Evolutionary conservation across 2,888 invertebrate genomes (phyloP), one percentile per base, ranked within the genome.

Genomic region (Cryptocephalus primarius): DNA sequence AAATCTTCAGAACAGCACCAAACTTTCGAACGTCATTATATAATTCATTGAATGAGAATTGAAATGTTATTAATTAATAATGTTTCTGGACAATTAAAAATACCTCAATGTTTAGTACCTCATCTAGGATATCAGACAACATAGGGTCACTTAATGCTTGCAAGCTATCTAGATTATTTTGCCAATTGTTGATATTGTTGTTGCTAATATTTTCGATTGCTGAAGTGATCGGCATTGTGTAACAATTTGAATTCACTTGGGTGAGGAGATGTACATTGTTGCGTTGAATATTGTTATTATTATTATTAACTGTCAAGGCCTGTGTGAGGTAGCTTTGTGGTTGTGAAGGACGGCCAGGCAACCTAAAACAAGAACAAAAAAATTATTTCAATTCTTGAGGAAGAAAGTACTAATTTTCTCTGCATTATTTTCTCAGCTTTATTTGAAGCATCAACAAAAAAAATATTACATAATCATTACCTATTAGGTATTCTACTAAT

Each of bases 81-180:
- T 22, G 6, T 22, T 22, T 4, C 22, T 22, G 6, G 22, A 22
- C 22, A 22, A 22, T 22, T 22, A 22, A 22, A 22, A 22, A 22
- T 22, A 22, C 22, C 22, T 22, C 60, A 47, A 62, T 57, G 52
- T 64, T 63, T 43, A 62, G 61, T 51, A 64, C 56, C 60, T 67
- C 52, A 72, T 93, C 90, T 56, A 93, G 71, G 57, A 93, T 82
- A 60, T 87, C 86, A 3, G 89, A 88, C 44, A 93, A 74, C 50
- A 85, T 76, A 43, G 82, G 80, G 70, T 88, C 88, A 46, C 44
- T 36, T n/a, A 12, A 50, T 32, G 50, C 48, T 60, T 68, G 71
- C 59, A 62, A 55, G 48, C 6, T n/a, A 36, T 36, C 36, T 36
- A 36, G 36, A 12, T 36, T 36, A 36, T 58, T 62, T 52, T 60